phyloP scores from a whole-genome alignment of 2,888 invertebrate genomes.

The Anthophora plumipes region DNA sequence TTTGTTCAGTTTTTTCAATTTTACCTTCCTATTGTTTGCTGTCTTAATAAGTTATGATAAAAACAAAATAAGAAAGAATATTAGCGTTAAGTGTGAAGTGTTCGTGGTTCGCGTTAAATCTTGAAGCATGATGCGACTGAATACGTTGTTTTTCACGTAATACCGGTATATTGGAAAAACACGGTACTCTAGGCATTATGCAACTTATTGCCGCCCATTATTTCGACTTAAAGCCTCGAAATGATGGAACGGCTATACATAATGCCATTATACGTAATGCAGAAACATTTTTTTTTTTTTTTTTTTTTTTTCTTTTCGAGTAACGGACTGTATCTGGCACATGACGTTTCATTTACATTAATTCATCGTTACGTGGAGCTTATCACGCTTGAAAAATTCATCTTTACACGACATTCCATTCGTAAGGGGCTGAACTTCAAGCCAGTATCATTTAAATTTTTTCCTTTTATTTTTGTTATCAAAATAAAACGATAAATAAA shows the following conservation, averaged over 20 bases:
- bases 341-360: conserved; percentile 17
- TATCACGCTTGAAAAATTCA: neutral
- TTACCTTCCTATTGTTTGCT: no score
- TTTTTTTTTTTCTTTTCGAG: conserved; percentile 8
- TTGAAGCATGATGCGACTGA: neutral
- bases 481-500: no score
- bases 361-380: neutral
- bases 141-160: neutral
- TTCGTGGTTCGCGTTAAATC: neutral
- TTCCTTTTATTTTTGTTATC: no score
- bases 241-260: conserved; percentile 1
- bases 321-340: conserved; percentile 13
- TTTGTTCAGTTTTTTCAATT: no score
- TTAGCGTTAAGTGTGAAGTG: neutral
- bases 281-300: neutral
- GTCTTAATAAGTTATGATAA: neutral
- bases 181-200: neutral
- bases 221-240: conserved; percentile 7
- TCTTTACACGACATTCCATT: neutral
- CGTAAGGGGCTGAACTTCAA: neutral
- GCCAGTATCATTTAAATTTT: no score
- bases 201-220: conserved; percentile 9
- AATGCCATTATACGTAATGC: neutral
- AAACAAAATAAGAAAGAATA: neutral
- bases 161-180: neutral